Percentiles rank a stretch among this genome's conserved stretches.
phyloP scores from a whole-genome alignment of 1,140 invertebrate species.

The Chrysoperla carnea region DNA sequence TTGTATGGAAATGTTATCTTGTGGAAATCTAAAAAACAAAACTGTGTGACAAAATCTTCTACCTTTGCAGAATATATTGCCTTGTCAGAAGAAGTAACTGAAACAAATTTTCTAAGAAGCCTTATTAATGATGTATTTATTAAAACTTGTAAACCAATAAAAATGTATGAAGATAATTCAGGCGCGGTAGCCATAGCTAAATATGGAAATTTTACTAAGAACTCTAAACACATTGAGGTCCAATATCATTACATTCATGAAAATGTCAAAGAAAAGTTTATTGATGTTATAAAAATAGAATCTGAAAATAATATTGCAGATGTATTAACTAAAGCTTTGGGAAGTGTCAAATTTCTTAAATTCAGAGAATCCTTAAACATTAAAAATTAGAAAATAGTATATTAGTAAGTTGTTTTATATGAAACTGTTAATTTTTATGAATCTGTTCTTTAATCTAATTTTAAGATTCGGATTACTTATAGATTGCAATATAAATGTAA shows the following conservation, averaged over 20 bases:
- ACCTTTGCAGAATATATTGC: conserved; percentile 19
- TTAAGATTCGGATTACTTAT: too few relatives aligned
- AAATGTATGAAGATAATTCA: conserved; percentile 9
- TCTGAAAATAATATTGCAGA: conserved; percentile 3
- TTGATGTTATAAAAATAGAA: conserved; percentile 1
- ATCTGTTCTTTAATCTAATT: too few relatives aligned
- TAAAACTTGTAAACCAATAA: conserved; percentile 4
- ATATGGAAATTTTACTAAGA: conserved; percentile 9
- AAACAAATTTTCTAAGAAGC: not conserved
- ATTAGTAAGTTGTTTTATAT: too few relatives aligned
- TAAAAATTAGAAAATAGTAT: too few relatives aligned
- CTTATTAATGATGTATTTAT: conserved; percentile 4
- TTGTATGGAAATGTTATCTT: conserved; percentile 15
- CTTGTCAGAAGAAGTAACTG: conserved; percentile 6
- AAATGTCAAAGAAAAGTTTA: not conserved
- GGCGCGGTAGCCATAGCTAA: conserved; percentile 9
- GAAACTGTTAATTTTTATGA: too few relatives aligned
- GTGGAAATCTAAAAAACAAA: conserved; percentile 18
- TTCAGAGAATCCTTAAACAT: too few relatives aligned
- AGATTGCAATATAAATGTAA: too few relatives aligned
- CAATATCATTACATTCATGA: not conserved
- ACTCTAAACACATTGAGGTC: conserved; percentile 1
- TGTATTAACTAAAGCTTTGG: conserved; percentile 3
- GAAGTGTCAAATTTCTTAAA: not conserved
- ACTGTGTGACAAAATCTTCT: conserved; percentile 13